Evolutionary conservation across 2,797 vertebrate species (phyloP).

Genomic region (Sebastes oblongus): DNA sequence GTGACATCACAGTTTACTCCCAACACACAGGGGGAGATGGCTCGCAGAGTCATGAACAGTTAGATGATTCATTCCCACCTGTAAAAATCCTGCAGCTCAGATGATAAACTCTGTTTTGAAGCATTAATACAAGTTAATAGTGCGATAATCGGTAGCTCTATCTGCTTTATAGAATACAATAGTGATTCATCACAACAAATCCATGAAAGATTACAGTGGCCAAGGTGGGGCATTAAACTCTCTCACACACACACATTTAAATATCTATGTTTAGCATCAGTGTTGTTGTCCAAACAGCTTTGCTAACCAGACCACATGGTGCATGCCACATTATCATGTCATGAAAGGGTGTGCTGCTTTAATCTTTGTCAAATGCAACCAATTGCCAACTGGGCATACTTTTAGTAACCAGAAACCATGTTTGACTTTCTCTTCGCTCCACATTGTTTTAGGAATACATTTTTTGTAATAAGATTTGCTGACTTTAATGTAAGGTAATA

Average conservation of each 20-base stretch:
- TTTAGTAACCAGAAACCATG: background rate
- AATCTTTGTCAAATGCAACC: background rate
- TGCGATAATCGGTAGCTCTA: background rate
- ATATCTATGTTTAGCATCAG: background rate
- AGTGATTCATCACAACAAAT: background rate
- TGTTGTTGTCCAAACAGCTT: background rate
- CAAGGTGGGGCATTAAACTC: too few relatives aligned
- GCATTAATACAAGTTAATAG: background rate
- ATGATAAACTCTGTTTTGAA: background rate
- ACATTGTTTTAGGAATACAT: background rate
- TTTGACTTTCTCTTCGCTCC: background rate
- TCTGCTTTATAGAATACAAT: background rate
- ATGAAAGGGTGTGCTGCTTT: background rate
- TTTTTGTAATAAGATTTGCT: fast-evolving
- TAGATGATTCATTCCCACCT: background rate
- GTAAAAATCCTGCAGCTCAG: background rate
- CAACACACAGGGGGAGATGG: background rate
- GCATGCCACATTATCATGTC: background rate
- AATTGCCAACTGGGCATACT: background rate
- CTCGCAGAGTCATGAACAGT: background rate
- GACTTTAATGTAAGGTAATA: too few relatives aligned
- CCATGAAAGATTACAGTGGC: background rate
- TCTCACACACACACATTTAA: background rate
- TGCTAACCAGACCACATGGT: background rate
- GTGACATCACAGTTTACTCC: background rate